phyloP scores from a whole-genome alignment of 2,888 invertebrate genomes.

The Allolobophora icterica region DNA sequence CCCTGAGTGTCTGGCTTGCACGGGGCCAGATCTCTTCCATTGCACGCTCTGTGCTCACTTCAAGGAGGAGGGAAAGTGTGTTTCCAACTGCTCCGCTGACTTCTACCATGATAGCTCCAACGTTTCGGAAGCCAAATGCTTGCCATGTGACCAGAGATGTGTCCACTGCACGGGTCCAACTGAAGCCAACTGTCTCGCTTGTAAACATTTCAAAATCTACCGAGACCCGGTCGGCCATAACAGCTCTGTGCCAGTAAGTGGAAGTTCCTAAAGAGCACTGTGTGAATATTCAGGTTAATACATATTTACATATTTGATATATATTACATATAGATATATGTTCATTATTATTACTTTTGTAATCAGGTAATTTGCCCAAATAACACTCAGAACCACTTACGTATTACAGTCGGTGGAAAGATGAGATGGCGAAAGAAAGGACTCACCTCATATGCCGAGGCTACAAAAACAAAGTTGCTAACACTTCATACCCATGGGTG shows the following conservation, averaged over 20 bases:
- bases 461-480: no score
- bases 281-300: not conserved
- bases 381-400: no score
- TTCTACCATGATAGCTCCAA: constrained; percentile 85
- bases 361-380: no score
- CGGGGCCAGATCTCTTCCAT: constrained; percentile 73
- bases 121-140: constrained; percentile 75
- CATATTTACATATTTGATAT: not conserved
- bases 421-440: no score
- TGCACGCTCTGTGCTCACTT: constrained; percentile 32
- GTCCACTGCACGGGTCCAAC: constrained; percentile 35
- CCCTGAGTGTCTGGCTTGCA: constrained; percentile 84
- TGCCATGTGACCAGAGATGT: constrained; percentile 72
- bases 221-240: constrained; percentile 47
- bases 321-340: not conserved
- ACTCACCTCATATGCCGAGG: no score
- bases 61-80: constrained; percentile 37
- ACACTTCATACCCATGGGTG: no score
- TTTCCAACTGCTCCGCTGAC: constrained; percentile 61
- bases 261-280: not conserved
- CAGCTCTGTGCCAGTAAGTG: constrained; percentile 12
- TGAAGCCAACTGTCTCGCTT: constrained; percentile 34
- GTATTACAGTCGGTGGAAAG: no score
- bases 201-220: constrained; percentile 39
- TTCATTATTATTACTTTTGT: no score